Base-by-base conservation (phyloP, 2,888 invertebrate species). In the Blera fallax region DNA sequence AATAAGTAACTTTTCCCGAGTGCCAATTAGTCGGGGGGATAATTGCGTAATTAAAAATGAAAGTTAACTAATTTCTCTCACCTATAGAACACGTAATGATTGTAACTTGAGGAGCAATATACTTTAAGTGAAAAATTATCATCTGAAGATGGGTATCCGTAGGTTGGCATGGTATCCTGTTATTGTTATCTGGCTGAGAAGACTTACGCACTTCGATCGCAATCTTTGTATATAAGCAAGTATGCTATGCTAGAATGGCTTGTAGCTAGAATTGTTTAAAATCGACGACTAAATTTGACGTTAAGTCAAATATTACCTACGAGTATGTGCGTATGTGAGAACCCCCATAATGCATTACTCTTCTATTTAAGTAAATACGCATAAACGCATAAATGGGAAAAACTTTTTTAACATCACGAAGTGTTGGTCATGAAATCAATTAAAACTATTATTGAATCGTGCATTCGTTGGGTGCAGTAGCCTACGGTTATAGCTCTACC, bases 21-120 rank as follows among this genome's bases (percentile, higher is more conserved):
- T 69, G 62, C 29, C 76, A 81, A 74, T 81, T 74, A 81, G 62
- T 64, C 52, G 52, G 64, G 54, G 62, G 29, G 27, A 45, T 54
- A 81, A 60, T 16, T 40, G 34, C 10, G 34, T 37, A 69, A 54
- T 64, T 81, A 56, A 69, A 64, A 40, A 27, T 48, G 16, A 64
- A 74, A 74, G 43, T 64, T 64, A 52, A 74, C 54, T 54, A 52
- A 64, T 64, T 74, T 54, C 24, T 54, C 29, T 43, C 74, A 45
- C 74, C 74, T 64, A 29, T 11, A 72, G 40, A 65, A 40, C 40
- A 29, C 58, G 34, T 43, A 60, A 58, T 60, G 10, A 65, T 10
- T 72, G 32, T 43, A 43, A 32, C 54, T 64, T 32, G 52, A 74
- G 18, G 11, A 54, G 48, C 27, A 69, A 43, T 43, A 10, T 62